Percentiles rank a stretch among this genome's conserved stretches.
Evolutionary conservation across 2,888 invertebrate species (phyloP).

Genomic region (Plebejus argus): DNA sequence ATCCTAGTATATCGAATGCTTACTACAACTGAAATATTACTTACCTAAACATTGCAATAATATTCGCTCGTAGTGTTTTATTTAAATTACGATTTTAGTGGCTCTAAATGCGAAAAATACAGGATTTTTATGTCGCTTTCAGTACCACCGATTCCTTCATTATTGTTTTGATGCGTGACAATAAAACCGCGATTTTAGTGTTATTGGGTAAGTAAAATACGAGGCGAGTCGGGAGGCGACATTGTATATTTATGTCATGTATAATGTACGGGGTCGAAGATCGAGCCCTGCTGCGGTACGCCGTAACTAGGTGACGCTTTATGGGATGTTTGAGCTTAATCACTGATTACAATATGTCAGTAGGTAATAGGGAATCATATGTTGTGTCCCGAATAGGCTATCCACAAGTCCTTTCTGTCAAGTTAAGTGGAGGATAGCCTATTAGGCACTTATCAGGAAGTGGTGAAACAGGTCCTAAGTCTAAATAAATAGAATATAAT

Average conservation of each 20-base stretch:
- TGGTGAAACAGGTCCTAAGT: too few relatives aligned
- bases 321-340: background rate
- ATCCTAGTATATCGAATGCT: background rate
- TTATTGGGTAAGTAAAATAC: conserved; percentile 30
- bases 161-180: conserved; percentile 25
- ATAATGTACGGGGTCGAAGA: background rate
- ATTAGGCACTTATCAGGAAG: too few relatives aligned
- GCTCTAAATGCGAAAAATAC: conserved; percentile 7
- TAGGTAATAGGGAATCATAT: background rate
- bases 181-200: conserved; percentile 28
- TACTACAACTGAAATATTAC: background rate
- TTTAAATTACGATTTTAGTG: conserved; percentile 8
- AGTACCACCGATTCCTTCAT: conserved; percentile 22
- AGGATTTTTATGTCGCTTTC: conserved; percentile 24
- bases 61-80: background rate
- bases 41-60: background rate
- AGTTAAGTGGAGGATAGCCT: too few relatives aligned
- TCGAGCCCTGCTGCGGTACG: background rate
- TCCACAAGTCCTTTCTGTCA: too few relatives aligned
- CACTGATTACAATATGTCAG: background rate
- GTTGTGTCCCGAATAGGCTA: too few relatives aligned
- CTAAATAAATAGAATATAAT: too few relatives aligned
- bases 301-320: conserved; percentile 10
- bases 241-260: conserved; percentile 24
- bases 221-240: conserved; percentile 17